These are phyloP conservation scores for Eueides isabella DNA, from an alignment of 1,140 invertebrate genomes.

Conservation along the genomic window DNA sequence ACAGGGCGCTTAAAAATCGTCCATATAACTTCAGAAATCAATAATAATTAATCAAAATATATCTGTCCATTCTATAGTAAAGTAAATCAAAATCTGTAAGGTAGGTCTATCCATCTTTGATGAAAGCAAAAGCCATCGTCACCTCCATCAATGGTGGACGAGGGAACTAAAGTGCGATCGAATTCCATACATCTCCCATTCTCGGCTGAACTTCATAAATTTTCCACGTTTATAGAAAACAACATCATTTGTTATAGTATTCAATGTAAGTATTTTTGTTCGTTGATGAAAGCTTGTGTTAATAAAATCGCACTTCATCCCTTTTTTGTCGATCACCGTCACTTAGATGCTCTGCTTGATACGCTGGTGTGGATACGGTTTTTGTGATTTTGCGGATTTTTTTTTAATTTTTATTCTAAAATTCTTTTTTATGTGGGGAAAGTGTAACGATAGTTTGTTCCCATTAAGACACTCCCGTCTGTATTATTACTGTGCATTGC, in stretches of 20 bases:
- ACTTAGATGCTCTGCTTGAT: conserved; percentile 66
- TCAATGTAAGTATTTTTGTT: conserved; percentile 64
- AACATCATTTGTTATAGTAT: conserved; percentile 78
- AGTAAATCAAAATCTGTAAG: background rate
- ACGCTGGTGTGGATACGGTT: conserved; percentile 45
- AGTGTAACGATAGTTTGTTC: too few relatives aligned
- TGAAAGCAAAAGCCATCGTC: conserved; percentile 46
- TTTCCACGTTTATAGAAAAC: conserved; percentile 62
- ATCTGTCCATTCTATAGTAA: background rate
- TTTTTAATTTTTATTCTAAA: background rate
- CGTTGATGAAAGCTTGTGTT: conserved; percentile 74
- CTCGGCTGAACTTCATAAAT: conserved; percentile 37
- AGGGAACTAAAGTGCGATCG: conserved; percentile 44
- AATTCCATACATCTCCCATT: conserved; percentile 54
- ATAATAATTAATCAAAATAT: background rate
- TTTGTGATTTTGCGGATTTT: background rate
- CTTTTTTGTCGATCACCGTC: conserved; percentile 81
- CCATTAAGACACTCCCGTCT: too few relatives aligned
- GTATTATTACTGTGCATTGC: too few relatives aligned
- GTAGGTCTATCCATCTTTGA: conserved; percentile 18
- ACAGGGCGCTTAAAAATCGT: background rate
- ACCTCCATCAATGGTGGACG: conserved; percentile 62
- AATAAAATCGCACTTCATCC: conserved; percentile 80
- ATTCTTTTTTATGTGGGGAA: background rate
- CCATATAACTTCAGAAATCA: background rate